Conservation (phyloP, 2,888 invertebrate genomes). For the Alitta virens region DNA sequence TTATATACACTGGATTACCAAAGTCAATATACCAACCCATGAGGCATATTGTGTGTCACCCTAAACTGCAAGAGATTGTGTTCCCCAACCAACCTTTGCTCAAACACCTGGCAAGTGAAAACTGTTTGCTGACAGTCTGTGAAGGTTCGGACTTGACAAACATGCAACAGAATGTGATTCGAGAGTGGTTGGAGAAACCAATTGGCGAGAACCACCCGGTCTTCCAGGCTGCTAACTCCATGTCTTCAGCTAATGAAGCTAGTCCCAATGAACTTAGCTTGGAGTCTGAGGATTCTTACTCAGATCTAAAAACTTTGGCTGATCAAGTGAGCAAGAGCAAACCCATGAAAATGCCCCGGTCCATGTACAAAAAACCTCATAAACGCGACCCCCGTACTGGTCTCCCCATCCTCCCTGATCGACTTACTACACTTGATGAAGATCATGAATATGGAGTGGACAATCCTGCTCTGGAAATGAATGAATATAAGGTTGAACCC, state of each 20-base stretch:
- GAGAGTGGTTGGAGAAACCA: constrained; percentile 25
- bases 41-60: constrained; percentile 25
- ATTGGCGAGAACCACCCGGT: constrained; percentile 23
- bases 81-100: constrained; percentile 28
- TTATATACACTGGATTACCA: constrained; percentile 26
- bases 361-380: too few species aligned
- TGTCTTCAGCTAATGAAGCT: background rate
- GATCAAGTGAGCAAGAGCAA: too few species aligned
- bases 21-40: constrained; percentile 21
- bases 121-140: constrained; percentile 22
- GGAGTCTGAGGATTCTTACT: too few species aligned
- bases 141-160: constrained; percentile 18
- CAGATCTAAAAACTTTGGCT: too few species aligned
- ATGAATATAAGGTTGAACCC: too few species aligned
- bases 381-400: too few species aligned
- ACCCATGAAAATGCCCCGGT: too few species aligned
- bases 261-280: too few species aligned
- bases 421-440: too few species aligned
- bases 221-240: constrained; percentile 16
- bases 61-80: constrained; percentile 21
- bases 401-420: too few species aligned
- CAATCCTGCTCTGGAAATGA: too few species aligned
- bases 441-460: too few species aligned
- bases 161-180: constrained; percentile 25
- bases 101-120: constrained; percentile 14